A percentile compares a stretch with the other conserved stretches of the same genome.
These are phyloP conservation scores for Grantiella picta DNA, from an alignment of 2,113 vertebrate genomes.

Conservation along the genomic window DNA sequence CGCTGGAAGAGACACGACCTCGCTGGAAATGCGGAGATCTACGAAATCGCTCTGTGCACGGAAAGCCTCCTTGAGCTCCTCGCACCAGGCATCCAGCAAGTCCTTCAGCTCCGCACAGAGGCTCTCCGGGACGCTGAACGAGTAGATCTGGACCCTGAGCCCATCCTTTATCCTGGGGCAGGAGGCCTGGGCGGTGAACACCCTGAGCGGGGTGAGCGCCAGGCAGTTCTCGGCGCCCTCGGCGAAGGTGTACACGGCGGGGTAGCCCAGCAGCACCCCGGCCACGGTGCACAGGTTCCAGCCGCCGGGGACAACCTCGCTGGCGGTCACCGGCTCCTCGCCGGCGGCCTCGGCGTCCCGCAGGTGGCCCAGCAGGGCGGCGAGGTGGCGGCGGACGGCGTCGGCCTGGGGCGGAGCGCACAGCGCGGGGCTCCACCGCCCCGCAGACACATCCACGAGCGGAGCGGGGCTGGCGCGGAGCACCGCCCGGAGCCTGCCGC, in stretches of 20 bases:
- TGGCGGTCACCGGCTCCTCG: constrained; percentile 8
- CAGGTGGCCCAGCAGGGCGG: constrained; percentile 69
- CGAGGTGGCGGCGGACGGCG: constrained; percentile 24
- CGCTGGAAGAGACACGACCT: constrained; percentile 75
- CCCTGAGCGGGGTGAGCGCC: constrained; percentile 79
- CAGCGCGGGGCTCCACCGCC: constrained; percentile 26
- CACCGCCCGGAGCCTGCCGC: too few relatives aligned
- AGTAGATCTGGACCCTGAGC: constrained; percentile 77
- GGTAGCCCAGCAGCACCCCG: constrained; percentile 89
- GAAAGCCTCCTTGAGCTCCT: constrained; percentile 72
- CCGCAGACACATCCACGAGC: too few relatives aligned
- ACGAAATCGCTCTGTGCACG: constrained; percentile 76
- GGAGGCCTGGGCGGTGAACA: constrained; percentile 72
- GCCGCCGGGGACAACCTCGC: neutral
- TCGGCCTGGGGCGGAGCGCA: neutral
- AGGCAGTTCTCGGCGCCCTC: constrained; percentile 82
- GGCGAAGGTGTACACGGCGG: constrained; percentile 82
- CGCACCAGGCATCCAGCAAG: constrained; percentile 74
- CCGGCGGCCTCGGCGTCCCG: neutral
- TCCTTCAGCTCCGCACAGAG: constrained; percentile 64
- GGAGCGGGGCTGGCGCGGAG: too few relatives aligned
- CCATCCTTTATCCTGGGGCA: constrained; percentile 60
- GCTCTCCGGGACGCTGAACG: constrained; percentile 87
- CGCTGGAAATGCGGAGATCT: constrained; percentile 76
- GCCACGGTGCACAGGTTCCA: constrained; percentile 90